Base-by-base conservation (phyloP, 2,797 vertebrate species). In the Chrosomus eos region DNA sequence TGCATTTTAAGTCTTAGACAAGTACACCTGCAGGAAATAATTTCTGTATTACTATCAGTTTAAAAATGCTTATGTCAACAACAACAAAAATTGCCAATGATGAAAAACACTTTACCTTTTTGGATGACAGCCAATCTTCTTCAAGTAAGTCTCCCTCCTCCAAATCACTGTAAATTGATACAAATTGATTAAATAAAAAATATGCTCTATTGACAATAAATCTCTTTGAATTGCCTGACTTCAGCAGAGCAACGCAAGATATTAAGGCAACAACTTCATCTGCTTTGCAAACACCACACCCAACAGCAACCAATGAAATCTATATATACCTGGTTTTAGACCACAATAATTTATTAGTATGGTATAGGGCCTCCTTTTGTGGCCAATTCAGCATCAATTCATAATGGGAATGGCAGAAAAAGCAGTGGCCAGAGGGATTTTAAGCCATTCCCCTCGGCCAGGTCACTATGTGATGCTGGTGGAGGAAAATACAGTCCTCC, bases 101-200 rank as follows among this genome's bases (percentile, higher is more conserved):
- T 21, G n/a, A 2, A 43, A 78, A 48, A 58, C 14, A 33, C 77
- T 92, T 96, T 95, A 99, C 98, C 97, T 98, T 99, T 95, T 98
- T 99, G 80, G 94, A 94, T 82, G 97, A 92, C 13, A 97, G 92
- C 91, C 97, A 96, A 90, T 99, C 98, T 83, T 99, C 98, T 88
- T 95, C 96, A 87, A 99, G 95, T 89, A 99, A 96, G 87, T 99
- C 97, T 85, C 97, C 97, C 92, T 99, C 98, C 83, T 99, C 98
- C 83, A 99, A 94, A 92, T 99, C 98, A 94, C 98, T 99, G 90
- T 88, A 18, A 71, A 88, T 68, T 68, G 14, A 89, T 38, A 84
- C 75, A 88, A 80, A 51, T 13, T 0, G 0, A 68, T 53, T 28
- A 38, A 9, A 74, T 13, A 28, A 31, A 53, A 82, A 18, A 75